These are phyloP conservation scores for Pollimyrus isidori DNA, from an alignment of 2,113 vertebrate species.

Conservation along the genomic window DNA sequence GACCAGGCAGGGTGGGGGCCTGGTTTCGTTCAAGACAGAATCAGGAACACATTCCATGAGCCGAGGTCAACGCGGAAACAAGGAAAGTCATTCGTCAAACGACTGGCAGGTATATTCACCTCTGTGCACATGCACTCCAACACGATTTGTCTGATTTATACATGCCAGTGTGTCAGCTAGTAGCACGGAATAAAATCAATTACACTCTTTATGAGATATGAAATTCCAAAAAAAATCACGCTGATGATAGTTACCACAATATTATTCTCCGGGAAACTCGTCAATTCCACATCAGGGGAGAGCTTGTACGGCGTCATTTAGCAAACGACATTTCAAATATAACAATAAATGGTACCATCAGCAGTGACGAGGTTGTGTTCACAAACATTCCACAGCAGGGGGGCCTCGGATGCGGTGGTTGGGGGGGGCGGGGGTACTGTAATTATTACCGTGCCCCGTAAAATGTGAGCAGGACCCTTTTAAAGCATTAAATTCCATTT, in stretches of 20 bases:
- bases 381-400: not conserved
- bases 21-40: not conserved
- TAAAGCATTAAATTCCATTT: constrained; percentile 11
- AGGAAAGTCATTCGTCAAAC: not conserved
- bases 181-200: not conserved
- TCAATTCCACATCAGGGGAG: not conserved
- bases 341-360: not conserved
- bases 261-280: not conserved
- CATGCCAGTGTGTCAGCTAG: not conserved
- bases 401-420: not conserved
- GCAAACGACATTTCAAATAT: not conserved
- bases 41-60: not conserved
- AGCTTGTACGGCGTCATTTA: not conserved
- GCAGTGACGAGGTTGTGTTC: not conserved
- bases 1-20: not conserved
- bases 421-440: not conserved
- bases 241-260: not conserved
- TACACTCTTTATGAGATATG: not conserved
- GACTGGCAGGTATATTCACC: not conserved
- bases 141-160: not conserved
- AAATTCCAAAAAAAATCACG: not conserved
- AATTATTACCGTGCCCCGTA: not conserved
- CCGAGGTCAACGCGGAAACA: not conserved
- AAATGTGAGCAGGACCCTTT: not conserved
- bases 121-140: not conserved